Percentiles rank a stretch among this genome's conserved stretches.
Evolutionary conservation across 2,113 vertebrate species (phyloP).

Genomic region (Ranitomeya variabilis): DNA sequence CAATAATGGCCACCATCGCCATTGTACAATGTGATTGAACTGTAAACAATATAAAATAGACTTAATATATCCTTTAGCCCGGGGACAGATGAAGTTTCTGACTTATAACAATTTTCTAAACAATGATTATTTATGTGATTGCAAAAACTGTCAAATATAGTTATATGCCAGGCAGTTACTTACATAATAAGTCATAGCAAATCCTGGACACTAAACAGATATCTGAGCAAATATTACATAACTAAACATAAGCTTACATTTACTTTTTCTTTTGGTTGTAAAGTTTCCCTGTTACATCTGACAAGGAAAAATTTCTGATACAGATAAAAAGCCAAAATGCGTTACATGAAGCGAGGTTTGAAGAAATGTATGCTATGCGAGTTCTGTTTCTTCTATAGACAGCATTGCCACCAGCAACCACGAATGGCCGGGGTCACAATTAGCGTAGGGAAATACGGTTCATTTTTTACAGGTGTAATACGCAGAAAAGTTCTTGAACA

Average conservation of each 20-base stretch:
- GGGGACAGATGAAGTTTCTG: not conserved
- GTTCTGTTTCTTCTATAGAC: not conserved
- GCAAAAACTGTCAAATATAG: not conserved
- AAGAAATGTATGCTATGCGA: not conserved
- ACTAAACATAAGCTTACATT: not conserved
- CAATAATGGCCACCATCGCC: not conserved
- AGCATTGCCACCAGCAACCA: not conserved
- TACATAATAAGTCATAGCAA: not conserved
- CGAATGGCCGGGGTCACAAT: no score
- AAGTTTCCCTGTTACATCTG: not conserved
- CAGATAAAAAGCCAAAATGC: not conserved
- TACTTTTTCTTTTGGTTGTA: not conserved
- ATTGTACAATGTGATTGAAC: not conserved
- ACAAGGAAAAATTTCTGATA: not conserved
- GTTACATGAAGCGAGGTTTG: not conserved
- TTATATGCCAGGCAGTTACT: not conserved
- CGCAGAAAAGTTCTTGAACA: no score
- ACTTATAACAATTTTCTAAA: not conserved
- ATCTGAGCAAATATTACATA: not conserved
- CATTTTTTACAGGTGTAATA: no score
- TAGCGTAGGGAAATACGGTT: no score
- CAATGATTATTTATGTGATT: not conserved
- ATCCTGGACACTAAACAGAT: not conserved
- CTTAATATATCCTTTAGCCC: not conserved
- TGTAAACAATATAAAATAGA: not conserved